These are phyloP conservation scores for Sphaerodactylus townsendi DNA, from an alignment of 2,113 vertebrate species.

Conservation along the genomic window DNA sequence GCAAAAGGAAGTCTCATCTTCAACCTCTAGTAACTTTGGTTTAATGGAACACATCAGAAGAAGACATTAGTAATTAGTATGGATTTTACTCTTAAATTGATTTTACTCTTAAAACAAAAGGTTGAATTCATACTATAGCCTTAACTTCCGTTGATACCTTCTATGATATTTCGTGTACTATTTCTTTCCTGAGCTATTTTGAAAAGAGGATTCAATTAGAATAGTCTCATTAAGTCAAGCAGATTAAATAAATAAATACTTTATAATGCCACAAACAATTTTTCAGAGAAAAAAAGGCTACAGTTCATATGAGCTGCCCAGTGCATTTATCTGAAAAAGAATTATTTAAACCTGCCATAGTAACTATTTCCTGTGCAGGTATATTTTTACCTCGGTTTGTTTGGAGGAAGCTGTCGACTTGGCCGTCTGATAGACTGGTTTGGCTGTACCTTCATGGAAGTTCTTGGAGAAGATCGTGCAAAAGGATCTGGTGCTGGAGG, in stretches of 20 bases:
- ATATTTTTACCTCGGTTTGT: conserved; percentile 93
- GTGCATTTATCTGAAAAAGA: background rate
- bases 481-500: conserved; percentile 89
- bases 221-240: background rate
- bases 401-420: conserved; percentile 91
- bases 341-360: background rate
- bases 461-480: conserved; percentile 92
- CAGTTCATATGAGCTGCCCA: background rate
- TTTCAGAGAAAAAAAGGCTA: background rate
- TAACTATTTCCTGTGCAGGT: background rate
- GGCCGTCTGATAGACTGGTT: conserved; percentile 94
- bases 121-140: background rate
- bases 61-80: background rate
- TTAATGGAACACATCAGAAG: background rate
- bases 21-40: background rate
- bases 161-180: background rate
- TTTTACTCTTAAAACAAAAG: too few species aligned
- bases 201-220: background rate
- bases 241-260: background rate
- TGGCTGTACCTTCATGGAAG: conserved; percentile 93
- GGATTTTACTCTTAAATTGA: background rate
- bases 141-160: background rate
- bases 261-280: background rate
- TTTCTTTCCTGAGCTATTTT: background rate
- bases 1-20: background rate